Evolutionary conservation across 53 echinoderm and acorn worm genomes (phyloP).

Genomic region (Mesocentrotus franciscanus): DNA sequence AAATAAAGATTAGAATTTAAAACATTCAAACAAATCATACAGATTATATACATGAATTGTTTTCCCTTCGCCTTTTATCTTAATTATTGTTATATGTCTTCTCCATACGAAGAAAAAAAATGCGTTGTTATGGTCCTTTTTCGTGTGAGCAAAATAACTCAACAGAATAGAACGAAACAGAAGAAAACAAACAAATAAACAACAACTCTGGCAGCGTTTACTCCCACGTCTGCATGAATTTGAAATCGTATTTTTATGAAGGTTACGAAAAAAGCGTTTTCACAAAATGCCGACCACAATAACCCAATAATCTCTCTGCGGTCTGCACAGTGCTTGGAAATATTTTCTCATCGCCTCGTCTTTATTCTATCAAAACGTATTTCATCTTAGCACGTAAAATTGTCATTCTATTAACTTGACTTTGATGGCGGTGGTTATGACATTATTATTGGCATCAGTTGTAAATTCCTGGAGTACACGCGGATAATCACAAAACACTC

Average conservation of each 20-base stretch:
- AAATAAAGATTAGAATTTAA: no score
- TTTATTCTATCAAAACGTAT: slow-evolving; percentile 28
- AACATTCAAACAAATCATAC: no score
- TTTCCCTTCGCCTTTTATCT: no score
- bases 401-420: slow-evolving; percentile 47
- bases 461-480: slow-evolving; percentile 17
- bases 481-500: slow-evolving; percentile 23
- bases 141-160: neutral
- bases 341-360: neutral
- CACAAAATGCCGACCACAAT: slow-evolving; percentile 2
- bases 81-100: no score
- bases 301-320: neutral
- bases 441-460: slow-evolving; percentile 26
- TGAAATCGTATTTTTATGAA: neutral
- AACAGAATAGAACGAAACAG: no score
- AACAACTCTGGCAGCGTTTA: neutral
- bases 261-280: neutral
- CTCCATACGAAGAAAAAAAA: neutral
- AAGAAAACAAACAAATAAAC: neutral
- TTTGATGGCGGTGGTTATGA: slow-evolving; percentile 17
- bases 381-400: slow-evolving; percentile 26
- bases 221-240: neutral
- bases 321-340: neutral
- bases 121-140: neutral
- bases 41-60: no score